Base-by-base conservation (phyloP, 2,797 vertebrate species). In the Rhincodon typus region DNA sequence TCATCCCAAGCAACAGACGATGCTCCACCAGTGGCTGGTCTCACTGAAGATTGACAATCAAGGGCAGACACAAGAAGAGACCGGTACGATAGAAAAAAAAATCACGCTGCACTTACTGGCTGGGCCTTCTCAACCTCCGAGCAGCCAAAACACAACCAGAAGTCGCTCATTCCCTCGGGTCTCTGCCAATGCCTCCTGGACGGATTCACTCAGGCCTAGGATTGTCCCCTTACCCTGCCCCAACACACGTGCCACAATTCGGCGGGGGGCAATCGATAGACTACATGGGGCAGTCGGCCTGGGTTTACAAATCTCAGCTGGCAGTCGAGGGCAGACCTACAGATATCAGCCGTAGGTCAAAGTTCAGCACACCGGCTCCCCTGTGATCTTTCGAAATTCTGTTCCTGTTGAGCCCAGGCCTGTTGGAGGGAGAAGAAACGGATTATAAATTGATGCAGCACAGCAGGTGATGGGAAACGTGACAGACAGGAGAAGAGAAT, bases 81-180 rank as follows among this genome's bases (percentile, higher is more conserved):
- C 25, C 67, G 87, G 2, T 4, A 6, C 5, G 57, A 57, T 4
- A 57, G 57, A 46, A 23, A 70, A 21, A 70, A 72, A 5, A 72
- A 72, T 23, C 23, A 25, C 6, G 23, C 57, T 50, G 4, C 34
- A 97, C 98, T 98, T 96, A 99, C 99, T 72, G 98, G 99, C 10
- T 98, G 98, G 0, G 98, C 98, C 96, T 99, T 99, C 96, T 99
- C 98, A 17, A 98, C 98, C 5, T 99, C 98, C 0, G 99, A 99
- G 97, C 99, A 99, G 96, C 98, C 98, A 97, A 99, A 97, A 97
- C 99, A 99, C 98, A 99, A 98, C 99, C 99, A 99, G 97, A 99
- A 99, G 96, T 99, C 98, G 13, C 98, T 99, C 99, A 99, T 99
- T 95, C 96, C 96, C 38, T 96, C 72, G 34, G 90, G 86, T 82